Evolutionary conservation across 2,888 invertebrate genomes (phyloP), one percentile per base, ranked within the genome.

Genomic region (Linyphia triangularis): DNA sequence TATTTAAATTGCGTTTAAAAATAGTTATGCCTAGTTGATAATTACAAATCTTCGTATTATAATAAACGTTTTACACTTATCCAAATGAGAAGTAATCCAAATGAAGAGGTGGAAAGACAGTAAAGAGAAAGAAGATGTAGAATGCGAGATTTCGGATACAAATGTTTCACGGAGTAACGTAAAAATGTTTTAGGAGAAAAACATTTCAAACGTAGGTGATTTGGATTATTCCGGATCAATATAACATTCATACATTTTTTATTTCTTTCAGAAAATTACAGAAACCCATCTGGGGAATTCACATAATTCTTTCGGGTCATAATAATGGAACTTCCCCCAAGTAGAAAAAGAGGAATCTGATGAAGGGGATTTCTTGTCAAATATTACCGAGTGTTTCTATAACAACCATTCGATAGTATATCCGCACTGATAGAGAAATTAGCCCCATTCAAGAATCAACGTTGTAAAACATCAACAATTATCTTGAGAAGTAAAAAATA

Each of bases 311-410:
- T 61, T 40, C 59, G n/a, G 16, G n/a, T 7, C 24, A 24, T 24
- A 24, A n/a, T 77, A 77, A 61, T 61, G 40, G 24, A 37, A 77
- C 37, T 63, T 63, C 24, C 37, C 28, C 26, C 19, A 3, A 13
- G 37, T n/a, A 37, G n/a, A 37, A 37, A 26, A 77, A 13, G 1
- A 4, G 37, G 5, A 40, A 37, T 37, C 73, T 83, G 72, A 83
- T 61, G 63, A 51, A 28, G 43, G 37, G 19, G 16, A 26, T 30
- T 63, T 61, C 28, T 51, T 33, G 24, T 63, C 72, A 83, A 83
- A 83, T 83, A 83, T 83, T 83, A n/a, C 40, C 16, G 40, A 22
- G 7, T 63, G 83, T 75, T 67, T 19, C 83, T 65, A 84, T 84
- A 67, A 30, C 51, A 33, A 84, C 75, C 33, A 9, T 72, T 51